A percentile compares a stretch with the other conserved stretches of the same genome.
Conservation (phyloP, 2,113 vertebrate genomes). For the Heterotilapia buettikoferi region DNA sequence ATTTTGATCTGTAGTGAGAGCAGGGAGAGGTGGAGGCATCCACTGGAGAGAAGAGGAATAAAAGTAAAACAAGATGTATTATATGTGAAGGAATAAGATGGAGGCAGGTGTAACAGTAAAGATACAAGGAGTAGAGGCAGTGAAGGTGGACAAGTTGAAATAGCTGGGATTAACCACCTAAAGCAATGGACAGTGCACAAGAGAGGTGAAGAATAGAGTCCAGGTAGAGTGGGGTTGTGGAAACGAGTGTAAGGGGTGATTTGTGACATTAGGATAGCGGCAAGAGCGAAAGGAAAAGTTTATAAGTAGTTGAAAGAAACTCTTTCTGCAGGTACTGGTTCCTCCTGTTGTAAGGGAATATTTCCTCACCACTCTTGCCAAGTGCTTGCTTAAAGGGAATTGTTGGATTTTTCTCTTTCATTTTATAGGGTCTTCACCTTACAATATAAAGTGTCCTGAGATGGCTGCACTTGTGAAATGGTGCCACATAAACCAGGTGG, state of each 20-base stretch:
- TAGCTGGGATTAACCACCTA: neutral
- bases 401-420: neutral
- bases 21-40: neutral
- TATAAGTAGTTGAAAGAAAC: neutral
- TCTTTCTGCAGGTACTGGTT: neutral
- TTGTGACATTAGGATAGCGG: neutral
- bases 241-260: neutral
- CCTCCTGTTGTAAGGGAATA: neutral
- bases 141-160: rapidly evolving
- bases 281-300: neutral
- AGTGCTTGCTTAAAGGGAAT: neutral
- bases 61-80: neutral
- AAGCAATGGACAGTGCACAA: neutral
- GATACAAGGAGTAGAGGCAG: neutral
- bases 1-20: neutral
- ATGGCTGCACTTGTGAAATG: neutral
- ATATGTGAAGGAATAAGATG: too few species aligned
- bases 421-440: neutral
- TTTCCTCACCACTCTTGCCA: neutral
- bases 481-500: neutral
- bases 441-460: neutral
- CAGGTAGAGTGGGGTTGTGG: neutral
- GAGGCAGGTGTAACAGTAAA: neutral
- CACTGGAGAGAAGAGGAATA: neutral
- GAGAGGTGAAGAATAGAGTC: neutral